A percentile compares a stretch with the other conserved stretches of the same genome.
Evolutionary conservation across 2,797 vertebrate genomes (phyloP).

Genomic region (Lutjanus campechanus): DNA sequence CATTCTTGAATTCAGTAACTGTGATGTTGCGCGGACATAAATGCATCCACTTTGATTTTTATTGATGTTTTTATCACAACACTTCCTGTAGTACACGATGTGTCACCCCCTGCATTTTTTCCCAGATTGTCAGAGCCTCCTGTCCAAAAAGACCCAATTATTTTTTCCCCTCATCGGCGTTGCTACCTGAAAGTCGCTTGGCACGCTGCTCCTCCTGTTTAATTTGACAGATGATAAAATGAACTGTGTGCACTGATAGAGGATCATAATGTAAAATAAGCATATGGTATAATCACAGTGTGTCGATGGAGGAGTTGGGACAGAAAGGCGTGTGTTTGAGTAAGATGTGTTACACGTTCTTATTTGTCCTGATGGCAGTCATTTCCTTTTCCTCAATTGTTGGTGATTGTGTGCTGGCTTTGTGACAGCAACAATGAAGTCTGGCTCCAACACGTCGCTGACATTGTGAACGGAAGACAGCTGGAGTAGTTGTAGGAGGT

Average conservation of each 20-base stretch:
- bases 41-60: not conserved
- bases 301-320: constrained; percentile 49
- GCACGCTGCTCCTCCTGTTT: constrained; percentile 12
- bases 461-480: constrained; percentile 60
- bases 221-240: constrained; percentile 46
- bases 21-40: not conserved
- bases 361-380: constrained; percentile 68
- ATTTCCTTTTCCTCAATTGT: constrained; percentile 70
- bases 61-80: not conserved
- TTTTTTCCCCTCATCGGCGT: not conserved
- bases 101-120: constrained; percentile 1
- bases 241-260: constrained; percentile 13
- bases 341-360: constrained; percentile 70
- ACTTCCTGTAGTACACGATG: not conserved
- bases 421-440: constrained; percentile 75
- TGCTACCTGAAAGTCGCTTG: constrained; percentile 13
- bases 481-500: constrained; percentile 62
- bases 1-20: constrained; percentile 2
- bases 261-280: constrained; percentile 49
- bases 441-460: constrained; percentile 56
- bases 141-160: not conserved
- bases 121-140: not conserved
- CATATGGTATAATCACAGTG: constrained; percentile 59
- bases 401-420: constrained; percentile 68
- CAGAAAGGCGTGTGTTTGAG: constrained; percentile 57